A percentile compares a stretch with the other conserved stretches of the same genome.
Evolutionary conservation across 2,888 invertebrate species (phyloP).

Genomic region (Apocheima hispidaria): DNA sequence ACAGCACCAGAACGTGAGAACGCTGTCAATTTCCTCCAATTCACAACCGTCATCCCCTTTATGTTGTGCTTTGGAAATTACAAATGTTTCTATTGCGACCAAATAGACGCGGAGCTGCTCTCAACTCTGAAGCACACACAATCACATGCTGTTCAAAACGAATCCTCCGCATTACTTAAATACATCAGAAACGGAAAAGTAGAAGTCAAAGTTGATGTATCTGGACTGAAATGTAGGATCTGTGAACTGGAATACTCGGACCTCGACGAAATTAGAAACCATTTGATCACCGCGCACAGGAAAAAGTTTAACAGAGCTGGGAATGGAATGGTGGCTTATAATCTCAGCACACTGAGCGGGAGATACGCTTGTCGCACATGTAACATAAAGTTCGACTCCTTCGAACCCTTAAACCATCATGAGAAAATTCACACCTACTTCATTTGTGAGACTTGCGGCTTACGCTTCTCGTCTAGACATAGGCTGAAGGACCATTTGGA

Average conservation of each 20-base stretch:
- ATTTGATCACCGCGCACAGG: conserved; percentile 65
- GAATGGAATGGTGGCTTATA: conserved; percentile 76
- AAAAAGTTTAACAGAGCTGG: conserved; percentile 77
- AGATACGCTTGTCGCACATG: conserved; percentile 73
- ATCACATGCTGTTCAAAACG: conserved; percentile 58
- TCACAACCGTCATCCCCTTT: conserved; percentile 75
- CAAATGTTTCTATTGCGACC: conserved; percentile 79
- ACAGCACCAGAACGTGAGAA: conserved; percentile 78
- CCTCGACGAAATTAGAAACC: conserved; percentile 71
- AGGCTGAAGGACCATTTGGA: conserved; percentile 73
- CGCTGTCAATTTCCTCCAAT: conserved; percentile 77
- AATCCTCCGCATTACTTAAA: conserved; percentile 65
- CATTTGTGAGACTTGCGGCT: conserved; percentile 78
- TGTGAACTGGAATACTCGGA: conserved; percentile 74
- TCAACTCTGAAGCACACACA: conserved; percentile 55
- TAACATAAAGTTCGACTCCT: conserved; percentile 72
- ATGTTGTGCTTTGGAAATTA: conserved; percentile 80
- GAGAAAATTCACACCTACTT: conserved; percentile 81
- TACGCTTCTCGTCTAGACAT: conserved; percentile 78
- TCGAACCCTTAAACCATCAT: conserved; percentile 75
- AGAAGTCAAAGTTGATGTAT: conserved; percentile 79
- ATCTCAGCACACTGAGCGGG: conserved; percentile 66
- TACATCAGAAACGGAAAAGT: conserved; percentile 75
- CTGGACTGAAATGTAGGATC: conserved; percentile 70
- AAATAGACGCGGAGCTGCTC: conserved; percentile 71